Evolutionary conservation across 1,140 invertebrate genomes (phyloP).

Genomic region (Meloidogyne hapla): DNA sequence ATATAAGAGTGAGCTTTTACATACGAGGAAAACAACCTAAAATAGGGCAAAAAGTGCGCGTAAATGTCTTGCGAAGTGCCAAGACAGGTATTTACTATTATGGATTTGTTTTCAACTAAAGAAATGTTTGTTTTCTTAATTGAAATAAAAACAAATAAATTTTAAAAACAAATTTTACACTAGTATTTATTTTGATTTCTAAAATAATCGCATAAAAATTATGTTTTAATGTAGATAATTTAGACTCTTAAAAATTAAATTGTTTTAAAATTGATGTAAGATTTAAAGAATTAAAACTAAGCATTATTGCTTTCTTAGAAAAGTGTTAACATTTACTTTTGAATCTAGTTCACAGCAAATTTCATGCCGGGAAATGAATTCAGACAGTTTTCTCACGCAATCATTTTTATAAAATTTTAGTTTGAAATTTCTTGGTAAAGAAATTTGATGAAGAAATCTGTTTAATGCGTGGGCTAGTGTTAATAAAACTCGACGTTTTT

Average conservation of each 20-base stretch:
- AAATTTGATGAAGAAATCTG: neutral
- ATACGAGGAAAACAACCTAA: neutral
- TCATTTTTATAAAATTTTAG: neutral
- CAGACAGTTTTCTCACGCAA: neutral
- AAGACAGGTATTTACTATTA: neutral
- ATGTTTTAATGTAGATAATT: too few relatives aligned
- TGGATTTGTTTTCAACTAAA: slow-evolving; percentile 2
- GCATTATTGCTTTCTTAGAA: too few relatives aligned
- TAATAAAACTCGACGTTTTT: neutral
- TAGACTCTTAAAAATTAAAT: too few relatives aligned
- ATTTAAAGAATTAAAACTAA: too few relatives aligned
- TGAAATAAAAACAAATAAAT: too few relatives aligned
- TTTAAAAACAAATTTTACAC: too few relatives aligned
- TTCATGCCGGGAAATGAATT: neutral
- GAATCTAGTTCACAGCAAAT: too few relatives aligned
- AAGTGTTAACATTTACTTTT: too few relatives aligned
- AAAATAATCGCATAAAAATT: too few relatives aligned
- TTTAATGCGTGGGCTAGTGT: neutral
- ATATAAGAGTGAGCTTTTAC: neutral
- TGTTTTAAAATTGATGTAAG: too few relatives aligned
- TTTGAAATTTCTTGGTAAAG: neutral
- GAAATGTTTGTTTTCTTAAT: neutral
- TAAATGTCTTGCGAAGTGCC: neutral
- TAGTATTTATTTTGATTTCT: too few relatives aligned
- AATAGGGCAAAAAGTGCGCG: neutral